Evolutionary conservation across 1,140 invertebrate genomes (phyloP).

Genomic region (Cylas formicarius): DNA sequence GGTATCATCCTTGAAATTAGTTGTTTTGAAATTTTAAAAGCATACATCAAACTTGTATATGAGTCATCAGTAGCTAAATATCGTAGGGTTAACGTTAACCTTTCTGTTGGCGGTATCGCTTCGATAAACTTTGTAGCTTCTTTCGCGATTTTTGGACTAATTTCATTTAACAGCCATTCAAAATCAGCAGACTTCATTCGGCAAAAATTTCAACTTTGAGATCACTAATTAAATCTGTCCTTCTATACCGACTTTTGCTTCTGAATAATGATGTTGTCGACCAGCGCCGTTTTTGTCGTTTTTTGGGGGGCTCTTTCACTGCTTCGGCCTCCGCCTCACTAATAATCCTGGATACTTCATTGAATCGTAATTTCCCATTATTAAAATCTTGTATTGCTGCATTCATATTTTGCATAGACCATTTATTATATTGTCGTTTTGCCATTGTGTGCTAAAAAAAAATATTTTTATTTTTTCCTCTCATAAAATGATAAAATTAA

Average conservation of each 20-base stretch:
- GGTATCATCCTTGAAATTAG: constrained; percentile 14
- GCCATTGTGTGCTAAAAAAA: too few species aligned
- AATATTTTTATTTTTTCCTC: too few species aligned
- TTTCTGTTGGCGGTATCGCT: constrained; percentile 5
- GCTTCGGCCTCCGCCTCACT: too few species aligned
- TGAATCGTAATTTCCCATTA: too few species aligned
- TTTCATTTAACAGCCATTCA: constrained; percentile 9
- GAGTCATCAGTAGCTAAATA: constrained; percentile 17
- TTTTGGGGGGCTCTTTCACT: too few species aligned
- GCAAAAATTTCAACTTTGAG: constrained; percentile 10
- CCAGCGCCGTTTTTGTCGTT: too few species aligned
- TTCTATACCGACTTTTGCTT: constrained; percentile 13
- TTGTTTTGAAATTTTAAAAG: constrained; percentile 20
- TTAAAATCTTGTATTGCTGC: too few species aligned
- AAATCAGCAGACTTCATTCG: constrained; percentile 13
- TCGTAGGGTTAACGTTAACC: constrained; percentile 23
- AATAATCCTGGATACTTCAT: too few species aligned
- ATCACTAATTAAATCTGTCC: constrained; percentile 13
- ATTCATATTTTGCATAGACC: too few species aligned
- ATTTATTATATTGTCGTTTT: too few species aligned
- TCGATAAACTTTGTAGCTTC: constrained; percentile 24
- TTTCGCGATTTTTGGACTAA: constrained; percentile 19
- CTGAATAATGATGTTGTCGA: constrained; percentile 13
- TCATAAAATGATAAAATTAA: too few species aligned
- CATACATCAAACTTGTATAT: constrained; percentile 24